Conservation (phyloP, 2,113 vertebrate species). For the Oreochromis tanganicae region DNA sequence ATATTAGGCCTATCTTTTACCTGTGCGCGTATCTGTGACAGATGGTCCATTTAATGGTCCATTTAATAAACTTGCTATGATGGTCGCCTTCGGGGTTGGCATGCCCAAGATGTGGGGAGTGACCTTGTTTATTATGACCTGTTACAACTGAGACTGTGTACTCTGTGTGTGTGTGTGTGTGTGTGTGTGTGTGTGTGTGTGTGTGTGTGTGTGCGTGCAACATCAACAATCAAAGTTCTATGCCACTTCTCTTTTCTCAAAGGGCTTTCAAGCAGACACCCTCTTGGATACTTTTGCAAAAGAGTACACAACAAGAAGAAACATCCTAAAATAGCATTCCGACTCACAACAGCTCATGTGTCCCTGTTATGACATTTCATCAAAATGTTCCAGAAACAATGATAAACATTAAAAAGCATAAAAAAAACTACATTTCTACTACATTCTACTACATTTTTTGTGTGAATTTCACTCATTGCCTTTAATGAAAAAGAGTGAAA, state of each 20-base stretch:
- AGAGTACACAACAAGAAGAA: neutral
- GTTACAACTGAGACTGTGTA: neutral
- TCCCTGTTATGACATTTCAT: neutral
- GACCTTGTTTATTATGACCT: constrained; percentile 44
- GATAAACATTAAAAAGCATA: neutral
- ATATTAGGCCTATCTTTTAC: neutral
- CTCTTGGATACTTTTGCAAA: neutral
- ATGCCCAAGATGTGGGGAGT: constrained; percentile 8
- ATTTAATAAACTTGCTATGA: constrained; percentile 39
- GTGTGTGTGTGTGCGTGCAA: neutral
- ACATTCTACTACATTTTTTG: neutral
- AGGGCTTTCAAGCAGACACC: neutral
- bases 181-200: neutral
- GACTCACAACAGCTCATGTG: neutral
- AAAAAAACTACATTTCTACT: neutral
- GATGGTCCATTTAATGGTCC: constrained; percentile 47
- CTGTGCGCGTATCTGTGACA: constrained; percentile 12
- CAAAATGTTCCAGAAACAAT: neutral
- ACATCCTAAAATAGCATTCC: neutral
- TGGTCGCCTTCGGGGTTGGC: constrained; percentile 22
- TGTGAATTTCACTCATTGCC: neutral
- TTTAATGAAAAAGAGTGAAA: neutral
- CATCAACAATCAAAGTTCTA: neutral
- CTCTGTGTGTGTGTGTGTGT: neutral
- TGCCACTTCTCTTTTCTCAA: neutral